Conservation (phyloP, 2,888 invertebrate genomes). For the Scaeva pyrastri region DNA sequence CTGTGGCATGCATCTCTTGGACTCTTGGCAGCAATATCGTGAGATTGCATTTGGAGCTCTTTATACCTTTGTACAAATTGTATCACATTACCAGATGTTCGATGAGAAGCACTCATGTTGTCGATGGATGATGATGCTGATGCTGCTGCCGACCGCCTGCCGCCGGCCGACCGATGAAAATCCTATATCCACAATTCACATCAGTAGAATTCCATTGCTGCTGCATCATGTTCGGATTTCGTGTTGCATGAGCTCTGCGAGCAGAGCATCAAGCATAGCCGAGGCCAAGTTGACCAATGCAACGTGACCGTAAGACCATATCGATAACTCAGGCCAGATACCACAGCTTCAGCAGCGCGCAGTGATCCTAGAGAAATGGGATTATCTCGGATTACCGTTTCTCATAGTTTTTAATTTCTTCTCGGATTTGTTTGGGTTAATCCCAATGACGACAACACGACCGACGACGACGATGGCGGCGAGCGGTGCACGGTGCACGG, state of each 20-base stretch:
- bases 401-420: constrained; percentile 70
- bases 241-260: constrained; percentile 32
- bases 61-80: constrained; percentile 44
- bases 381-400: constrained; percentile 73
- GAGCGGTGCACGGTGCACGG: no score
- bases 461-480: no score
- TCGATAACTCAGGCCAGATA: constrained; percentile 57
- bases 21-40: constrained; percentile 58
- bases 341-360: constrained; percentile 1
- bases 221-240: constrained; percentile 28
- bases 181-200: not conserved
- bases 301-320: constrained; percentile 62
- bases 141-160: constrained; percentile 41
- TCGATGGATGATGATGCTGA: constrained; percentile 29
- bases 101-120: constrained; percentile 50
- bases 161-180: constrained; percentile 3
- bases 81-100: constrained; percentile 70
- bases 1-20: constrained; percentile 53
- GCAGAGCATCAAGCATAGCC: not conserved
- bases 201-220: not conserved
- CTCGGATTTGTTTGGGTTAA: not conserved
- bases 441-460: not conserved
- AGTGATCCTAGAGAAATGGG: constrained; percentile 70
- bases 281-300: constrained; percentile 60
- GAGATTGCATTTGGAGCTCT: constrained; percentile 61